These are phyloP conservation scores for Leptura quadrifasciata DNA, from an alignment of 2,888 invertebrate species.

Conservation along the genomic window DNA sequence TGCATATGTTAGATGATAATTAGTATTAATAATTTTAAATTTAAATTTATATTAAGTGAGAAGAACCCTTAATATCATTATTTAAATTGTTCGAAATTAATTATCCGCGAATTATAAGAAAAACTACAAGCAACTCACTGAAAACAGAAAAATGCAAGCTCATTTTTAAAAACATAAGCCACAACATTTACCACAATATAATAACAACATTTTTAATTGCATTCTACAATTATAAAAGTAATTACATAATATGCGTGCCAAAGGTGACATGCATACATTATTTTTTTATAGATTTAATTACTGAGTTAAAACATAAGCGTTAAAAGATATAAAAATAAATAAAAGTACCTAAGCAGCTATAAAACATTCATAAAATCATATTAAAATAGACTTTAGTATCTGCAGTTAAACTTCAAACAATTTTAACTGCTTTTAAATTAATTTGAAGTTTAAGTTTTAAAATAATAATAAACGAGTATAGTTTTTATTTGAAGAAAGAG, in stretches of 20 bases:
- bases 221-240: slow-evolving; percentile 12
- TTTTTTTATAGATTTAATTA: slow-evolving; percentile 5
- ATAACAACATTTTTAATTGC: slow-evolving; percentile 5
- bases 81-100: too few relatives aligned
- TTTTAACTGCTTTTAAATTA: slow-evolving; percentile 8
- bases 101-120: too few relatives aligned
- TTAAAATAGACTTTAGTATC: slow-evolving; percentile 20
- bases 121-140: too few relatives aligned
- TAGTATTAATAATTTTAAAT: too few relatives aligned
- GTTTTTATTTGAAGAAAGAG: not conserved
- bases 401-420: not conserved
- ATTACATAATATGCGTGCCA: slow-evolving; percentile 9
- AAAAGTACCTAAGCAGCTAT: slow-evolving; percentile 12
- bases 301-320: not conserved
- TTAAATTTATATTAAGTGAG: too few relatives aligned
- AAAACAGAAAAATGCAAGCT: too few relatives aligned
- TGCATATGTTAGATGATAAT: too few relatives aligned
- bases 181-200: not conserved
- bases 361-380: slow-evolving; percentile 5
- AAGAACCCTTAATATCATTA: too few relatives aligned
- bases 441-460: not conserved
- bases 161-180: too few relatives aligned
- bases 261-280: slow-evolving; percentile 4
- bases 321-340: slow-evolving; percentile 22
- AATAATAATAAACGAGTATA: not conserved